Percentiles rank a stretch among this genome's conserved stretches.
These are phyloP conservation scores for Neodiprion fabricii DNA, from an alignment of 1,140 invertebrate genomes.

Conservation along the genomic window DNA sequence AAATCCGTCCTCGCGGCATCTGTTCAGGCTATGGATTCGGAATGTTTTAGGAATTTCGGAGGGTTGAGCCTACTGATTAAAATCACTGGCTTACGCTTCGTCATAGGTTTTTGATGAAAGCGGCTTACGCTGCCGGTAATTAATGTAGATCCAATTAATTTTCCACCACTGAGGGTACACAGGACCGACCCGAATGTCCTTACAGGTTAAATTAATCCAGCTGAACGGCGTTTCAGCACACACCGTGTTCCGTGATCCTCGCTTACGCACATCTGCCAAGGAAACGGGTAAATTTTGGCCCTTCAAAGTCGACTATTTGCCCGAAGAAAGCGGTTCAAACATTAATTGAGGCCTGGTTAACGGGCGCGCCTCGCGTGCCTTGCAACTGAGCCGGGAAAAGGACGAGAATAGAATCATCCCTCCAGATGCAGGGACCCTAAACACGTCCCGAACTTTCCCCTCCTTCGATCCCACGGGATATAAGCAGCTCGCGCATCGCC, in stretches of 20 bases:
- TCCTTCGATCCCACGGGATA: background rate
- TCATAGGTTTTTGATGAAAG: background rate
- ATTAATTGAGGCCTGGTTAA: conserved; percentile 1
- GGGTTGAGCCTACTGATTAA: background rate
- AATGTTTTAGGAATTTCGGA: background rate
- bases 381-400: background rate
- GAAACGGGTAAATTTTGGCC: background rate
- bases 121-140: background rate
- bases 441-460: background rate
- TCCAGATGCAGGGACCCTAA: background rate
- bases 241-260: background rate
- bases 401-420: background rate
- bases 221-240: background rate
- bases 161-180: background rate
- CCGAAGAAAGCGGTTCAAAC: conserved; percentile 1
- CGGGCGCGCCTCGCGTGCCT: background rate
- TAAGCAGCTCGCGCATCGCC: background rate
- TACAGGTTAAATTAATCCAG: conserved; percentile 2
- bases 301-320: background rate
- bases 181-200: background rate
- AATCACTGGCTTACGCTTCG: background rate
- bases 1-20: too few species aligned
- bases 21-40: background rate
- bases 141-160: conserved; percentile 1
- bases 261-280: background rate